Evolutionary conservation across 2,888 invertebrate species (phyloP).

Genomic region (Notocelia uddmanniana): DNA sequence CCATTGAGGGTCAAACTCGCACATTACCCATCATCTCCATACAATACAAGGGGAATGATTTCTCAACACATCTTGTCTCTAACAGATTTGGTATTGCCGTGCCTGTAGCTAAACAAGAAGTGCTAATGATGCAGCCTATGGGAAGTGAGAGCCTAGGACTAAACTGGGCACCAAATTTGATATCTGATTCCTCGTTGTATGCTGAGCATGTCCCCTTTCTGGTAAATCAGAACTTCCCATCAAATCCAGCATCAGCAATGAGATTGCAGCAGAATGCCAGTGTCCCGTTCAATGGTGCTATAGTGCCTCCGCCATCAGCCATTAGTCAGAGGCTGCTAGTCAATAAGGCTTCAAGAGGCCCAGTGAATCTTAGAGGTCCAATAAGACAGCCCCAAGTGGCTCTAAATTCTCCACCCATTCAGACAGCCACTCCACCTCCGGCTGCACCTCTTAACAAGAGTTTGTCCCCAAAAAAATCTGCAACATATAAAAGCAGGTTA

Average conservation of each 20-base stretch:
- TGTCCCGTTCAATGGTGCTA: slow-evolving; percentile 69
- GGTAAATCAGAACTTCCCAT: slow-evolving; percentile 76
- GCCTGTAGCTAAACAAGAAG: slow-evolving; percentile 80
- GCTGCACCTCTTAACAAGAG: slow-evolving; percentile 57
- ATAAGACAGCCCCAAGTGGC: slow-evolving; percentile 68
- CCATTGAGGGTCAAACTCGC: slow-evolving; percentile 71
- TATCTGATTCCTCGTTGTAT: slow-evolving; percentile 62
- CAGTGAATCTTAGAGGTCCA: slow-evolving; percentile 70
- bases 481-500: slow-evolving; percentile 83
- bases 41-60: slow-evolving; percentile 79
- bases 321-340: slow-evolving; percentile 71
- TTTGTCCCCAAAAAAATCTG: slow-evolving; percentile 73
- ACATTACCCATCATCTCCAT: slow-evolving; percentile 76
- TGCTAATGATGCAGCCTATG: slow-evolving; percentile 62
- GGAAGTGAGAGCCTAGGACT: slow-evolving; percentile 58
- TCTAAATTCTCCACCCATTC: slow-evolving; percentile 46
- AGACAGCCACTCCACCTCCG: slow-evolving; percentile 51
- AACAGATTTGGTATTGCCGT: slow-evolving; percentile 78
- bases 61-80: slow-evolving; percentile 76
- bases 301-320: slow-evolving; percentile 61
- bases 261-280: slow-evolving; percentile 71
- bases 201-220: slow-evolving; percentile 77
- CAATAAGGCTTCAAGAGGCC: slow-evolving; percentile 71
- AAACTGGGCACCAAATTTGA: slow-evolving; percentile 67
- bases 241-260: slow-evolving; percentile 79